phyloP scores from a whole-genome alignment of 2,113 vertebrate species.

The Crotalus viridis region DNA sequence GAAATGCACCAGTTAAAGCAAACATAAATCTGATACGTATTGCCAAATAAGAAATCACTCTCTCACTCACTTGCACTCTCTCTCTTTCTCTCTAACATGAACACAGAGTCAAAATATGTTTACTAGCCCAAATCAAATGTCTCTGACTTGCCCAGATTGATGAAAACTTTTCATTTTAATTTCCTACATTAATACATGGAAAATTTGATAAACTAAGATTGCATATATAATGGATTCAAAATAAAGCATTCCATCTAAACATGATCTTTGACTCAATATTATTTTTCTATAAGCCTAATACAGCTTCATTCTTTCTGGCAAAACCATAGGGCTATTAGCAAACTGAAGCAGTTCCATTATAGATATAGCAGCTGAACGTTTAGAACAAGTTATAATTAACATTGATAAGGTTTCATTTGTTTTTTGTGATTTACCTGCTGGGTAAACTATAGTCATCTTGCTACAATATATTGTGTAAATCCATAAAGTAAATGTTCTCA shows the following conservation, averaged over 20 bases:
- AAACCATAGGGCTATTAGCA: neutral
- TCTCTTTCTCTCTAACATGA: neutral
- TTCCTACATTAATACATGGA: conserved; percentile 11
- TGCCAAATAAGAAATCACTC: neutral
- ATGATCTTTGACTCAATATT: neutral
- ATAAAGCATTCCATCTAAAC: neutral
- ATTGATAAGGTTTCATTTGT: neutral
- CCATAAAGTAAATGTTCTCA: neutral
- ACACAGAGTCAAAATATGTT: neutral
- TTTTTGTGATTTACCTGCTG: neutral
- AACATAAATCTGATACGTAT: neutral
- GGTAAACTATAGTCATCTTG: neutral
- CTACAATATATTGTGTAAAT: neutral
- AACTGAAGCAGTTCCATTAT: neutral
- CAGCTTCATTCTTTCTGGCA: neutral
- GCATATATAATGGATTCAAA: neutral
- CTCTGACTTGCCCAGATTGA: neutral
- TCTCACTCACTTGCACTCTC: neutral
- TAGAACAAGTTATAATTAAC: neutral
- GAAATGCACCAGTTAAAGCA: neutral
- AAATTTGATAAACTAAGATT: neutral
- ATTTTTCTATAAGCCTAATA: neutral
- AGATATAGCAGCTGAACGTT: neutral
- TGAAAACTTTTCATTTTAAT: neutral
- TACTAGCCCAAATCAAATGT: neutral